Evolutionary conservation across 2,113 vertebrate species (phyloP).

Genomic region (Nesogale talazaci): DNA sequence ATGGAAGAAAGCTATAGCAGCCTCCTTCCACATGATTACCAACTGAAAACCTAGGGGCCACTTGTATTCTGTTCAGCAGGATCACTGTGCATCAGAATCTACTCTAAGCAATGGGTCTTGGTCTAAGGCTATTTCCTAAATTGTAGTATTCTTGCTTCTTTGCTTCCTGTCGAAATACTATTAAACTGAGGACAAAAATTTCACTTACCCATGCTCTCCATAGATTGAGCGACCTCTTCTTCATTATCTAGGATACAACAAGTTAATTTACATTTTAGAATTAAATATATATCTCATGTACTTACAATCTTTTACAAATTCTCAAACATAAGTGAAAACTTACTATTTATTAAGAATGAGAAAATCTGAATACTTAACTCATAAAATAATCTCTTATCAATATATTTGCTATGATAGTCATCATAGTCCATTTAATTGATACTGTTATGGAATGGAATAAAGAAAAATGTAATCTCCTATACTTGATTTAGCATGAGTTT

Average conservation of each 20-base stretch:
- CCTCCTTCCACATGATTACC: not conserved
- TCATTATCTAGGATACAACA: constrained; percentile 83
- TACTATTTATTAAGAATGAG: not conserved
- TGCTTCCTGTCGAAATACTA: constrained; percentile 40
- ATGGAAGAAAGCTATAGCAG: not conserved
- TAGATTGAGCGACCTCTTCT: constrained; percentile 80
- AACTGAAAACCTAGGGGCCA: not conserved
- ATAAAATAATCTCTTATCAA: not conserved
- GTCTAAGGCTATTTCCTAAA: constrained; percentile 2
- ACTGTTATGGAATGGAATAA: not conserved
- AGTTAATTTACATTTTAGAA: constrained; percentile 53
- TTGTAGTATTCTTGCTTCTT: not conserved
- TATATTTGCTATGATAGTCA: constrained; percentile 1
- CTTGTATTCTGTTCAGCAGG: not conserved
- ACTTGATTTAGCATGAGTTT: constrained; percentile 7
- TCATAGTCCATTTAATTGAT: constrained; percentile 5
- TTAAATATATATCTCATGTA: not conserved
- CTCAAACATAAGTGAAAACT: not conserved
- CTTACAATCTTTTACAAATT: not conserved
- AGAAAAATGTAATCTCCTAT: not conserved
- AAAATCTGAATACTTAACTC: constrained; percentile 2
- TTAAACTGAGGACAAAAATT: constrained; percentile 28
- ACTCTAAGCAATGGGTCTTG: not conserved
- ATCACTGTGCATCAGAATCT: not conserved
- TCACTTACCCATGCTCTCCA: constrained; percentile 85